Conservation (phyloP, 2,113 vertebrate species). For the Crypturellus undulatus region DNA sequence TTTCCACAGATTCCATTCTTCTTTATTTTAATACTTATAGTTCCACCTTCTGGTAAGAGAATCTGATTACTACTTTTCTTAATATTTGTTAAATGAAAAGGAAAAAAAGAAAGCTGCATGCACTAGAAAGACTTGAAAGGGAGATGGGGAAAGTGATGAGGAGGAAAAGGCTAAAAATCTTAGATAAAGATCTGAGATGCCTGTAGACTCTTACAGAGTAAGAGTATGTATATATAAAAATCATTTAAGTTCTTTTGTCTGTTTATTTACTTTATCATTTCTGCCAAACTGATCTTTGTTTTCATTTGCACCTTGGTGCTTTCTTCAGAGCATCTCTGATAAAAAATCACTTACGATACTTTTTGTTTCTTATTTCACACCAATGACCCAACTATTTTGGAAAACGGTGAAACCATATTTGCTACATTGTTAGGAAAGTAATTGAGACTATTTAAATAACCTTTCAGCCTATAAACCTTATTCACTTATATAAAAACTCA, state of each 20-base stretch:
- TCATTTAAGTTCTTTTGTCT: neutral
- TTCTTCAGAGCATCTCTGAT: neutral
- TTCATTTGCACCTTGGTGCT: neutral
- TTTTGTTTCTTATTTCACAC: neutral
- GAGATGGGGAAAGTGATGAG: neutral
- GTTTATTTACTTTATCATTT: neutral
- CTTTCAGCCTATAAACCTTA: neutral
- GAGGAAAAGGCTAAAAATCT: neutral
- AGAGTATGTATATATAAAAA: neutral
- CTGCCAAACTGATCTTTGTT: neutral
- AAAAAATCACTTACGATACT: neutral
- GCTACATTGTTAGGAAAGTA: rapidly evolving
- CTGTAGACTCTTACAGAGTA: neutral
- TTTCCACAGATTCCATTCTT: neutral
- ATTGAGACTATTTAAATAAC: neutral
- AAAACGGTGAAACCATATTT: neutral
- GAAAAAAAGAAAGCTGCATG: neutral
- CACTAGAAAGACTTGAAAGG: neutral
- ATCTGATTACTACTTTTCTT: neutral
- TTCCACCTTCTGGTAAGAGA: neutral
- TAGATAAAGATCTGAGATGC: neutral
- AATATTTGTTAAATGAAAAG: neutral
- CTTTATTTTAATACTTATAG: neutral
- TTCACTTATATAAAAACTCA: neutral
- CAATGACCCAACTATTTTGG: neutral